phyloP scores from a whole-genome alignment of 1,140 invertebrate genomes.

The Leptinotarsa defecta region DNA sequence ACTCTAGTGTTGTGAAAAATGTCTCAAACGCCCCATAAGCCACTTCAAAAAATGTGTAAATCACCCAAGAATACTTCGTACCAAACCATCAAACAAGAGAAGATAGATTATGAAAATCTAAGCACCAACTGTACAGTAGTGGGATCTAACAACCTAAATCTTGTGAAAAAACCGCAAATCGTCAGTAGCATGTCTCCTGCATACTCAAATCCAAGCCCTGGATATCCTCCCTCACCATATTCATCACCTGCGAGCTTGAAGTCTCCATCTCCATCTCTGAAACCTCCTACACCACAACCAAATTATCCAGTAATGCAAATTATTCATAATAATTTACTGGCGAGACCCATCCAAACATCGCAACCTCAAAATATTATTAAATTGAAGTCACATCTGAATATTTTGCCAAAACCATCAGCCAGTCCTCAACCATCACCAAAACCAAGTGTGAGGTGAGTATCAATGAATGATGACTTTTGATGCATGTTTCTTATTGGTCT shows the following conservation, averaged over 20 bases:
- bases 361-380: conserved; percentile 53
- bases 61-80: conserved; percentile 52
- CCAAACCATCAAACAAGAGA: conserved; percentile 46
- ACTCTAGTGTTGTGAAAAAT: conserved; percentile 49
- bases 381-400: conserved; percentile 55
- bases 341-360: conserved; percentile 47
- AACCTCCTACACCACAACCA: conserved; percentile 52
- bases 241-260: conserved; percentile 53
- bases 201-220: conserved; percentile 53
- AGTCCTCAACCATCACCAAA: conserved; percentile 52
- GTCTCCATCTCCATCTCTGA: conserved; percentile 51
- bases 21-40: conserved; percentile 53
- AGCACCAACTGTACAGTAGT: conserved; percentile 55
- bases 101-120: conserved; percentile 53
- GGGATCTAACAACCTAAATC: conserved; percentile 55
- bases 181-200: conserved; percentile 52
- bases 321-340: conserved; percentile 50
- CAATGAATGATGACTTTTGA: not conserved
- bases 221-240: conserved; percentile 52
- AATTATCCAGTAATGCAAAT: conserved; percentile 55
- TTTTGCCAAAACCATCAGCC: conserved; percentile 54
- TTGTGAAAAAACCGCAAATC: conserved; percentile 54
- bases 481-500: too few species aligned
- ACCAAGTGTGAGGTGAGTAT: conserved; percentile 50
- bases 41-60: conserved; percentile 55